Conservation (phyloP, 2,888 invertebrate genomes). For the Beris chalybata region DNA sequence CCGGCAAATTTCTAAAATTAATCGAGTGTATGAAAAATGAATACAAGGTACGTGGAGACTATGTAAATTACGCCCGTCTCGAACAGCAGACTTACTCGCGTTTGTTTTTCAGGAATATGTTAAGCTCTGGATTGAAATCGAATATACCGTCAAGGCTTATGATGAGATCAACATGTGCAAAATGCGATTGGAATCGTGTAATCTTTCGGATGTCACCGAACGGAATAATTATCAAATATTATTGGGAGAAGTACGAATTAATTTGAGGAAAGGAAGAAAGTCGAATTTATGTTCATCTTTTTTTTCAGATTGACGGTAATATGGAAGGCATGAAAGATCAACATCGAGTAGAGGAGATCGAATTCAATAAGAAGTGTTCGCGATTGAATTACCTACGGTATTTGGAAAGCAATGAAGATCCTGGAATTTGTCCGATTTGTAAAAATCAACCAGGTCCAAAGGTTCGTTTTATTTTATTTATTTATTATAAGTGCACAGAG, state of each 20-base stretch:
- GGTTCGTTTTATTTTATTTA: constrained; percentile 47
- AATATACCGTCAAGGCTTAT: constrained; percentile 59
- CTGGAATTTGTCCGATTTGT: constrained; percentile 73
- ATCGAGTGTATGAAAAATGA: constrained; percentile 67
- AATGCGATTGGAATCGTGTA: constrained; percentile 58
- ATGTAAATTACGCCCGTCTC: not conserved
- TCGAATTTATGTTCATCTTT: not conserved
- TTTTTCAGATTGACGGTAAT: constrained; percentile 6
- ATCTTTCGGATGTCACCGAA: constrained; percentile 42
- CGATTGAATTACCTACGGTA: constrained; percentile 68
- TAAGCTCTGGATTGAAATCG: constrained; percentile 55
- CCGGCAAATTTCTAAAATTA: constrained; percentile 59
- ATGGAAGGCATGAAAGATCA: constrained; percentile 14
- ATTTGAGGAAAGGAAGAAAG: too few relatives aligned
- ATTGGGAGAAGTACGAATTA: constrained; percentile 41
- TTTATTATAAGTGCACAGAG: too few relatives aligned
- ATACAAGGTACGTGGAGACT: constrained; percentile 58
- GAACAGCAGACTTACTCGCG: not conserved
- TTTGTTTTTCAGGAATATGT: constrained; percentile 43
- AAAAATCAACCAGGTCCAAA: constrained; percentile 60
- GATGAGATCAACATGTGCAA: constrained; percentile 77
- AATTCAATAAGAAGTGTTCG: constrained; percentile 55
- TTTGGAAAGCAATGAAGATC: constrained; percentile 59
- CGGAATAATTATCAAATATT: constrained; percentile 40
- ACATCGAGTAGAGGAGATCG: constrained; percentile 42